Evolutionary conservation across 2,888 invertebrate genomes (phyloP), one percentile per base, ranked within the genome.

Genomic region (Cylindroiulus punctatus): DNA sequence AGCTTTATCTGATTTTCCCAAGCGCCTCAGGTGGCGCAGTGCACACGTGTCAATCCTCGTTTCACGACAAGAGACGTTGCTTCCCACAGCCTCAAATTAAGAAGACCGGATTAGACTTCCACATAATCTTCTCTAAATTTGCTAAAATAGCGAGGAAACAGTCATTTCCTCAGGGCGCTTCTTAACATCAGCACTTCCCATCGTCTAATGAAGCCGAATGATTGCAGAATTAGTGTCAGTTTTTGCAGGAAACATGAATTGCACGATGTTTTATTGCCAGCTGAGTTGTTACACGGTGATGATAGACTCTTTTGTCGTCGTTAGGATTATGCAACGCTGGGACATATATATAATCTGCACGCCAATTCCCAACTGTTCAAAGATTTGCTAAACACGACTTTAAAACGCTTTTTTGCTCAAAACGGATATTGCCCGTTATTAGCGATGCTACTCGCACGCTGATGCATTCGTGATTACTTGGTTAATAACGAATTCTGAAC

Each of bases 201-300:
- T 52, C n/a, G 17, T 52, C 52, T 52, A 52, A 52, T 52, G 52
- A 52, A 52, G 52, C 52, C 19, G 3, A 52, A 52, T 52, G 52
- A 52, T 52, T 52, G 52, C 19, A 19, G 52, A 52, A 52, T 52
- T 52, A 52, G 52, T 52, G 52, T n/a, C 52, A 52, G 52, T 17
- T 52, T 52, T 52, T 52, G 52, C 52, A 52, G 52, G 17, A 52
- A 52, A 52, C 52, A 52, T 52, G 52, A 52, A 52, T 52, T 52
- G 52, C 19, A n/a, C 52, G n/a, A 44, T 44, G 52, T 52, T 52
- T 52, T n/a, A 52, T 52, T 52, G 52, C 52, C 52, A n/a, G 19
- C 52, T 19, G 17, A 19, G 17, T 47, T 47, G 47, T 47, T 47
- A 1, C 47, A 14, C 2, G 2, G 52, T 52, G 52, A 44, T 44